Conservation (phyloP, 2,113 vertebrate species). For the Muscicapa adusta region DNA sequence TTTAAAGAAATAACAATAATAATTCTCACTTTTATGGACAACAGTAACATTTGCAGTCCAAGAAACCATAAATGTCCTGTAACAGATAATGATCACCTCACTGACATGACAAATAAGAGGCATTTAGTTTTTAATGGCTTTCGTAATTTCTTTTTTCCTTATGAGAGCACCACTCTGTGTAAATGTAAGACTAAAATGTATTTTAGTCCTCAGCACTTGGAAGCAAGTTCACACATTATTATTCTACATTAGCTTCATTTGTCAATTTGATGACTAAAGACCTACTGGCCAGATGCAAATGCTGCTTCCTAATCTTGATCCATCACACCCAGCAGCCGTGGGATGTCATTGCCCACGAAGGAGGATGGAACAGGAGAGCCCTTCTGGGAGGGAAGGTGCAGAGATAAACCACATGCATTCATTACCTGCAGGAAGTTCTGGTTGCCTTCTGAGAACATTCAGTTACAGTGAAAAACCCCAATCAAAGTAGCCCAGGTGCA, state of each 20-base stretch:
- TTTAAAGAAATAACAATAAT: conserved; percentile 53
- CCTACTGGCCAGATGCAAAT: conserved; percentile 68
- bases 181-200: conserved; percentile 26
- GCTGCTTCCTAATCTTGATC: conserved; percentile 67
- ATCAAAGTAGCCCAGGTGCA: background rate
- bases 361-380: conserved; percentile 20
- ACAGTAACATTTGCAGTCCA: conserved; percentile 35
- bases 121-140: conserved; percentile 63
- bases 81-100: conserved; percentile 43
- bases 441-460: background rate
- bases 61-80: conserved; percentile 41
- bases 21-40: background rate
- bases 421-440: conserved; percentile 32
- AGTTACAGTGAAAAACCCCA: background rate
- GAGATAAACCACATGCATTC: conserved; percentile 19
- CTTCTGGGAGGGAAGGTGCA: background rate
- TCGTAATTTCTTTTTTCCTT: conserved; percentile 19
- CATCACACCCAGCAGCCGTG: background rate
- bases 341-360: background rate
- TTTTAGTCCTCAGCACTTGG: conserved; percentile 44
- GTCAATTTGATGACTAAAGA: conserved; percentile 66
- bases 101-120: conserved; percentile 58
- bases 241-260: conserved; percentile 71
- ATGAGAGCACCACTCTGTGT: conserved; percentile 44
- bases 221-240: conserved; percentile 61